Base-by-base conservation (phyloP, 2,888 invertebrate species). In the Acanthosepion lycidas region DNA sequence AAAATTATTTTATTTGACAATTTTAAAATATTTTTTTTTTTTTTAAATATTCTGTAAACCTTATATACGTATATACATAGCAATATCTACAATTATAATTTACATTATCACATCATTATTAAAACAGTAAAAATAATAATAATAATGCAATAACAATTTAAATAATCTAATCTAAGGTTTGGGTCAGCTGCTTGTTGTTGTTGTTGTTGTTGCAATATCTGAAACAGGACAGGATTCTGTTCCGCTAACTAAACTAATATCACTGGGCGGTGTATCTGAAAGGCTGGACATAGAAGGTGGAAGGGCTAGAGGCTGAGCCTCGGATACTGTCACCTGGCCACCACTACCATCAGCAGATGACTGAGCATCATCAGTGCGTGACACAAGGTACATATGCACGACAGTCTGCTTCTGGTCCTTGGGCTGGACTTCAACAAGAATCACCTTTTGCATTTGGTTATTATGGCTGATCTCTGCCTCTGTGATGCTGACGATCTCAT, bases 351-450 rank as follows among this genome's bases (percentile, higher is more conserved):
- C 78, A n/a, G 78, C 18, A 33, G n/a, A 78, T n/a, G 78, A 33
- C 78, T 78, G 78, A 15, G 78, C 15, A 23, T 18, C 12, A 33
- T 78, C 78, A 78, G n/a, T 12, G 78, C 78, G 94, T 23, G 94
- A 94, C 23, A 94, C 94, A 6, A 94, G 94, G 48, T 64, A 94
- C 94, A 94, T 94, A 42, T 94, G 94, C 26, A 94, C 94, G 9
- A 94, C 64, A 20, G 59, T 94, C 59, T 94, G 59, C 26, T 94
- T 94, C 42, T 64, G 94, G 28, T 94, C 59, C 33, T 55, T n/a
- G 59, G 55, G 55, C 48, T 59, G 55, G 6, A 94, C 94, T 59
- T 94, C 94, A 33, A 94, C 94, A 33, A 94, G 55, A 28, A 94
- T 55, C 15, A 94, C 94, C 55, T 94, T 94, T 28, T 94, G 94